These are phyloP conservation scores for Phoeniculus purpureus DNA, from an alignment of 2,797 vertebrate genomes.

Conservation along the genomic window DNA sequence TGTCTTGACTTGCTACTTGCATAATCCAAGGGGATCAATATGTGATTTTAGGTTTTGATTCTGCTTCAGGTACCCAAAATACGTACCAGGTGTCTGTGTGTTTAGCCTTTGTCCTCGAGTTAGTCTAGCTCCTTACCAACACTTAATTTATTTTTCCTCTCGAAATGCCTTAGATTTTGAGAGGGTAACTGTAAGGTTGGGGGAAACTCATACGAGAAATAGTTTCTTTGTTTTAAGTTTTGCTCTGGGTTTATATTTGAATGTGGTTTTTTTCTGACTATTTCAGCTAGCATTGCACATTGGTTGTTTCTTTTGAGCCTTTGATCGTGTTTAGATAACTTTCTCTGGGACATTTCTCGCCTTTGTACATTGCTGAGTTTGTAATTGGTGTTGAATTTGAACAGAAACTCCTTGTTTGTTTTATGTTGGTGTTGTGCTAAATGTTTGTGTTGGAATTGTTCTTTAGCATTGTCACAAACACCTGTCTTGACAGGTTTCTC, in stretches of 20 bases:
- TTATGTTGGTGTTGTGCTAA: background rate
- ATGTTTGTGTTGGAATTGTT: background rate
- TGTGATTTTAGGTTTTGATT: background rate
- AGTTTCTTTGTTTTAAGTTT: background rate
- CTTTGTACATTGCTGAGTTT: background rate
- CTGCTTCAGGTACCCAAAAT: background rate
- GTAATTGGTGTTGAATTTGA: background rate
- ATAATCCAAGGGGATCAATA: background rate
- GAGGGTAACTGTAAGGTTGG: background rate
- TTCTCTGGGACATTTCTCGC: background rate
- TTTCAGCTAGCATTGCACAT: background rate
- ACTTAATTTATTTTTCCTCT: background rate
- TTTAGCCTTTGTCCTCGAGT: background rate
- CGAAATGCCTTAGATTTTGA: background rate
- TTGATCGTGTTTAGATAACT: background rate
- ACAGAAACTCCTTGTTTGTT: background rate
- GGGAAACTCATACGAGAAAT: background rate
- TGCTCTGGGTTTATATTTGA: background rate
- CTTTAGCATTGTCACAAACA: background rate
- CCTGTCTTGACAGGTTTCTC: background rate
- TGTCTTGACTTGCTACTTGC: background rate
- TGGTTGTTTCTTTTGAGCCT: background rate
- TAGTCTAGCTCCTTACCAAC: background rate
- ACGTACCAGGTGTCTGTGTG: rapidly evolving
- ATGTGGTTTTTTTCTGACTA: background rate